Evolutionary conservation across 2,113 vertebrate species (phyloP), one percentile per base, ranked within the genome.

Genomic region (Theristicus caerulescens): DNA sequence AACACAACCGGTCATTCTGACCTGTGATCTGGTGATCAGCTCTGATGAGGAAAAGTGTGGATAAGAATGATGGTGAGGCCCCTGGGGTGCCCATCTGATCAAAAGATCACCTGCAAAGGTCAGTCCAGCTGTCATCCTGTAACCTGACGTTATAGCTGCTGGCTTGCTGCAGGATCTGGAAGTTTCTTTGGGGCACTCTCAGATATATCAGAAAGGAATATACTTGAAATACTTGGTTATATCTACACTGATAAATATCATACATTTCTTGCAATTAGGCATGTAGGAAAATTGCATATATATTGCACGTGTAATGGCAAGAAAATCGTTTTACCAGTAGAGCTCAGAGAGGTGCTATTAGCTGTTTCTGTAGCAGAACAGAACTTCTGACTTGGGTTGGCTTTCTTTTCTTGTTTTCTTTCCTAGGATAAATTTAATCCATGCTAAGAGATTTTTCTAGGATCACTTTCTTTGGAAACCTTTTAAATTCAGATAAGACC

Each of bases 401-500:
- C 10, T 76, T 94, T 95, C 26, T 66, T 13, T 62, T 93, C 49
- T 77, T 92, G 9, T n/a, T 81, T 95, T 81, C 10, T 38, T 82
- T 78, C 31, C 18, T 78, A 27, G 52, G 38, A 64, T 46, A 88
- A 93, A 70, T 90, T 26, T 44, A 16, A 86, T 44, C 25, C 21
- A 44, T 18, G 19, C 11, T 64, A 38, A 77, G 64, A 64, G n/a
- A 51, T 7, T 34, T 86, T 94, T 61, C 67, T 64, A 73, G 25
- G 16, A 78, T 64, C 26, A 17, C 18, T 90, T 91, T 90, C 36
- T 80, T 42, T 77, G 44, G 27, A 77, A 92, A 86, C 5, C 16
- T 84, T 82, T 88, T 67, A 71, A 94, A 90, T 86, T 90, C 46
- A 86, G 46, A 57, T 59, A 90, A 96, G 59, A 80, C 80, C 61